A percentile compares a stretch with the other conserved stretches of the same genome.
Evolutionary conservation across 1,140 invertebrate genomes (phyloP).

Genomic region (Trichonephila clavipes): DNA sequence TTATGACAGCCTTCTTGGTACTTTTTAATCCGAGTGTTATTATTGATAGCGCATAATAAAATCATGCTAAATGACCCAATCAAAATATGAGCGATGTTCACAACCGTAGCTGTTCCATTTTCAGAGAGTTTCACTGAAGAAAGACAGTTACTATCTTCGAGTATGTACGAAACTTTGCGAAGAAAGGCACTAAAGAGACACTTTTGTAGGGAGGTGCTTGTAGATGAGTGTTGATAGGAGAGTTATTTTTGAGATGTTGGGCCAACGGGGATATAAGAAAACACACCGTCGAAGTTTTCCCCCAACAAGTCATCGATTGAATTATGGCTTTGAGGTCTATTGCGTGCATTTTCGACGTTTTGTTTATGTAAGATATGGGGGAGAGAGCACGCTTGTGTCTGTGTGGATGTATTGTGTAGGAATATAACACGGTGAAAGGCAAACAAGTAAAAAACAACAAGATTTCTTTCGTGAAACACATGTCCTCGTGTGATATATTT

Average conservation of each 20-base stretch:
- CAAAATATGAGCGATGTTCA: no score
- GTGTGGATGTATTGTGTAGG: not conserved
- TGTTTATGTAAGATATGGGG: not conserved
- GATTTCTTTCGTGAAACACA: not conserved
- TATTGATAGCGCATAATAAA: no score
- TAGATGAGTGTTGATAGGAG: not conserved
- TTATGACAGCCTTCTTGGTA: no score
- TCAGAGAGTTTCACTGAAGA: no score
- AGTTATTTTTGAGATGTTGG: not conserved
- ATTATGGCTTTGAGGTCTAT: not conserved
- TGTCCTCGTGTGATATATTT: not conserved
- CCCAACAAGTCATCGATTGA: not conserved
- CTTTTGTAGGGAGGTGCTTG: not conserved
- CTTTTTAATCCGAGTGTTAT: no score
- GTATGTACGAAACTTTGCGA: not conserved
- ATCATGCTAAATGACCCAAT: no score
- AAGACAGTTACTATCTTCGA: not conserved
- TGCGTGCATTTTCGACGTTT: not conserved
- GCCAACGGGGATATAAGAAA: not conserved
- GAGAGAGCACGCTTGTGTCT: not conserved
- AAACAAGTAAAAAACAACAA: not conserved
- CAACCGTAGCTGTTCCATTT: no score
- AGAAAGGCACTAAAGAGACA: not conserved
- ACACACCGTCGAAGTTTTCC: not conserved
- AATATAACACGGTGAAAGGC: not conserved